Percentiles rank a stretch among this genome's conserved stretches.
Evolutionary conservation across 2,113 vertebrate genomes (phyloP).

Genomic region (Globicephala melas): DNA sequence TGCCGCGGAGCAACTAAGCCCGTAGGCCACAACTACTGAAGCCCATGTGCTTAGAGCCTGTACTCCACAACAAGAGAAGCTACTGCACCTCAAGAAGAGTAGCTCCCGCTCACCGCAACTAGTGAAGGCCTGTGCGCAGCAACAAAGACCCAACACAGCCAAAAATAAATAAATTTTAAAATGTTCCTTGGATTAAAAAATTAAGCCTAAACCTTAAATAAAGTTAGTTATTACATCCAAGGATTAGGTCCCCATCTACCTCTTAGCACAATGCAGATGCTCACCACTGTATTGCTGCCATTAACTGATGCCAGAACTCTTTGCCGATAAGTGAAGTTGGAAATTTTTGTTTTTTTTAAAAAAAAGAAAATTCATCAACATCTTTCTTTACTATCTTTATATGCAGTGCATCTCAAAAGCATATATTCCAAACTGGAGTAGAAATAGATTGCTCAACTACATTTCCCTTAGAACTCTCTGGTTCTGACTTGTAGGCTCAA

Average conservation of each 20-base stretch:
- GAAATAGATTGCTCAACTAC: neutral
- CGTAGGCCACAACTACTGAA: too few relatives aligned
- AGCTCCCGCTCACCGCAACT: too few relatives aligned
- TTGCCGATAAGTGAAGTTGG: constrained; percentile 12
- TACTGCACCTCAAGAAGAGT: too few relatives aligned
- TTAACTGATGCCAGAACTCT: constrained; percentile 1
- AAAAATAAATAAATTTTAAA: neutral
- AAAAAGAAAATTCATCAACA: neutral
- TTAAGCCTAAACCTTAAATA: neutral
- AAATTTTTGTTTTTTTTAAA: neutral
- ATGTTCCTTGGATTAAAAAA: constrained; percentile 37
- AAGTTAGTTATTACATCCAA: constrained; percentile 46
- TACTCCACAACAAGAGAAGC: too few relatives aligned
- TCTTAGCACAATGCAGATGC: constrained; percentile 38
- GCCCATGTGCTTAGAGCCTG: too few relatives aligned
- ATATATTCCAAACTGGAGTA: neutral
- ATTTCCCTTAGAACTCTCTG: neutral
- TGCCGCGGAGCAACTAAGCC: too few relatives aligned
- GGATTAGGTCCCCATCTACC: constrained; percentile 51
- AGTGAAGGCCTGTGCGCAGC: too few relatives aligned
- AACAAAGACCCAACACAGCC: too few relatives aligned
- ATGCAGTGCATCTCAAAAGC: constrained; percentile 1
- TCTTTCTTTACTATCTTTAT: constrained; percentile 49
- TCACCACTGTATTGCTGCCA: neutral
- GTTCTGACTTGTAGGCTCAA: constrained; percentile 28